Base-by-base conservation (phyloP, 92 coral and sea anemone genomes). In the Zoanthus solanderi region DNA sequence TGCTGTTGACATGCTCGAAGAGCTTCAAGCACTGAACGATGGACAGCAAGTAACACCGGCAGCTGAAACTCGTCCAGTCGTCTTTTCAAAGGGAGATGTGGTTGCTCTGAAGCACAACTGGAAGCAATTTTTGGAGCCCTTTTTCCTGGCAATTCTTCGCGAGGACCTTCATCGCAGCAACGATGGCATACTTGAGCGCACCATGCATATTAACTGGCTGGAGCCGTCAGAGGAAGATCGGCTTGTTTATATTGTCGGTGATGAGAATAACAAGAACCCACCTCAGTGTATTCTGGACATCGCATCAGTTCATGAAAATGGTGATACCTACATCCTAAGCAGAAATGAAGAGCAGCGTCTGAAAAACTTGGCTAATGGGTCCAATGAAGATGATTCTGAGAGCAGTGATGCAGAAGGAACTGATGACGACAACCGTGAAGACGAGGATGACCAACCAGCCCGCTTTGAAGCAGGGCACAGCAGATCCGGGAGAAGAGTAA, bases 91-190 rank as follows among this genome's bases (percentile, higher is more conserved):
- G 60, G 60, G 60, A 54, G 15, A 15, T 15, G 2, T 15, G 15
- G 15, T 15, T 6, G 60, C 42, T 37, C 42, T 37, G 60, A 54
- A 54, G 15, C 60, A 54, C 11, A 9, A 54, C 15, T 54, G 11
- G 60, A 15, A 54, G 60, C 60, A 10, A 10, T 54, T 6, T 54
- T 54, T 37, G 42, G 42, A 37, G 42, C 42, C 42, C 42, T 1
- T 37, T 37, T 37, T 37, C 42, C 42, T 37, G 60, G 60, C 16
- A 7, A 6, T 54, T 54, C 60, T 54, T 54, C 60, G 15, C 14
- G 90, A 78, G 68, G 80, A 84, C 78, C n/a, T 84, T 57, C 79
- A 84, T 57, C 16, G 79, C 72, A 84, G 48, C 47, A 84, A 37
- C 0, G 42, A 37, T 37, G 42, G 2, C 1, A 37, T 37, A 1